Base-by-base conservation (phyloP, 92 coral and sea anemone genomes). In the Muricea muricata region DNA sequence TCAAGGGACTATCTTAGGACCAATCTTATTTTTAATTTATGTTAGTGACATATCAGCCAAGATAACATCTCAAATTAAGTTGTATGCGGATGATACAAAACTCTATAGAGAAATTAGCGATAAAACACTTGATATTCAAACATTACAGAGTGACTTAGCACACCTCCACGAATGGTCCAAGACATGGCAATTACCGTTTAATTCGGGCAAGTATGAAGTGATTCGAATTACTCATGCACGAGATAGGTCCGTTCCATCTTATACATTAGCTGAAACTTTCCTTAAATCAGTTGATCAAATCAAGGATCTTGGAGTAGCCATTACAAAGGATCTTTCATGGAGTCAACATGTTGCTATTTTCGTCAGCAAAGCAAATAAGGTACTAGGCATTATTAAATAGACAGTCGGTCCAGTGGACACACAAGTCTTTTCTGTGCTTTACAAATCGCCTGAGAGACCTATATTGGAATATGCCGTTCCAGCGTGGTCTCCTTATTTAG, bases 51-150 rank as follows among this genome's bases (percentile, higher is more conserved):
- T 79, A 34, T 76, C 89, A 40, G 35, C 58, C 20, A 18, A 32
- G 6, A 74, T 71, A 23, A 72, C 52, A 3, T 84, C 88, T 25
- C 20, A 80, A 17, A 63, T 84, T 40, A 70, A 67, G 68, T 28
- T 79, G 30, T 86, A 78, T 79, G 90, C 71, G 18, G 90, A 86
- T 28, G 90, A 86, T 56, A 68, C 85, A 45, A 86, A 79, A 79
- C 60, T 85, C 23, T 86, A 79, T 29, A 67, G 79, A 67, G 78
- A 45, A 60, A 47, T 86, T 31, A 67, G 8, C 20, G 42, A 74
- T 29, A 45, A 2, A n/a, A n/a, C n/a, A 1, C 1, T 10, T 1
- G 87, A 87, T 33, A 21, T 24, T 32, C 41, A 57, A 26, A 81
- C 60, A n/a, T 50, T 88, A 18, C 91, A 88, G 52, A n/a, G 29